A percentile compares a stretch with the other conserved stretches of the same genome.
Evolutionary conservation across 2,888 invertebrate genomes (phyloP).

Genomic region (Parnassius glacialis): DNA sequence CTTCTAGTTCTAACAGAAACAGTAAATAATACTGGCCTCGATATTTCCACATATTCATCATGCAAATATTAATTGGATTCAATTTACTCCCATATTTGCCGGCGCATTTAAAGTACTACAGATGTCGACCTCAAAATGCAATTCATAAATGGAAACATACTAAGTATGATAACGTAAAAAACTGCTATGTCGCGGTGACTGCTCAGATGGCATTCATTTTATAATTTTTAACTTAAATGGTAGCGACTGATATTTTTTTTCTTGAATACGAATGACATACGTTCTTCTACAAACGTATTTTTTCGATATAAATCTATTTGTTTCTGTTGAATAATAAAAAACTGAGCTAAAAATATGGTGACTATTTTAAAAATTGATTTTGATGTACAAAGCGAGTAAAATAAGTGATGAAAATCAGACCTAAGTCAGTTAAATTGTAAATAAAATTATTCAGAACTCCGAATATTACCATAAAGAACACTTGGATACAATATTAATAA

Average conservation of each 20-base stretch:
- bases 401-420: no score
- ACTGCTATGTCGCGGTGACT: background rate
- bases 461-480: slow-evolving; percentile 1
- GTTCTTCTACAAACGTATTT: no score
- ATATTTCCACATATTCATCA: slow-evolving; percentile 1
- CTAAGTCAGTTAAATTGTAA: no score
- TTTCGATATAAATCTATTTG: no score
- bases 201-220: background rate
- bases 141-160: slow-evolving; percentile 12
- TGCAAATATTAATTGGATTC: slow-evolving; percentile 9
- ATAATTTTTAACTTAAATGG: background rate
- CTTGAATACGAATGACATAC: no score
- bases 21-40: slow-evolving; percentile 5
- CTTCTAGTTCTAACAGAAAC: background rate
- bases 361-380: no score
- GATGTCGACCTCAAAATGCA: slow-evolving; percentile 17
- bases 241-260: background rate
- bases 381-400: no score
- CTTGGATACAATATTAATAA: slow-evolving; percentile 18
- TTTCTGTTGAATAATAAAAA: no score
- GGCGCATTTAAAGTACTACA: slow-evolving; percentile 7
- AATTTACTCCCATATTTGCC: slow-evolving; percentile 10
- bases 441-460: background rate
- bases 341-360: no score
- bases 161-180: slow-evolving; percentile 1